Percentiles rank a stretch among this genome's conserved stretches.
These are phyloP conservation scores for Bolinopsis microptera DNA, from an alignment of 37 sponge, comb jelly and placozoan species.

Conservation along the genomic window DNA sequence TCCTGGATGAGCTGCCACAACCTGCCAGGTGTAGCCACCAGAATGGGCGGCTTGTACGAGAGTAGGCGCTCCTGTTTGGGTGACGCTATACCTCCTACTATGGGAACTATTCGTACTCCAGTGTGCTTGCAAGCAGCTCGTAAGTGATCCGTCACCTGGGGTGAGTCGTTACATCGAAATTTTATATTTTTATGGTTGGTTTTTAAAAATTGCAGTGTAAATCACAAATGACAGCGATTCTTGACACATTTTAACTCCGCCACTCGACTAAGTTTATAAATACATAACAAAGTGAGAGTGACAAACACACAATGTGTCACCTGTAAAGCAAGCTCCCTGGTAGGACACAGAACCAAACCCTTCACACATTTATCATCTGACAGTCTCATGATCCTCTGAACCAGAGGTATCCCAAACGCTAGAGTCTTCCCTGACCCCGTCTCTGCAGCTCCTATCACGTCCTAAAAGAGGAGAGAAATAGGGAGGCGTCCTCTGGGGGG, in stretches of 20 bases:
- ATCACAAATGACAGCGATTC: too few species aligned
- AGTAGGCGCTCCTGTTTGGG: slow-evolving; percentile 91
- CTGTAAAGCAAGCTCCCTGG: slow-evolving; percentile 92
- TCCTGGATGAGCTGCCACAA: slow-evolving; percentile 81
- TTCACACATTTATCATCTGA: not conserved
- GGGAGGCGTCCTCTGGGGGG: not conserved
- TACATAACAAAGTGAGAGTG: too few species aligned
- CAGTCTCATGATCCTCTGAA: slow-evolving; percentile 73
- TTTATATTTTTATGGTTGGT: too few species aligned
- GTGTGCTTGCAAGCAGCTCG: slow-evolving; percentile 79
- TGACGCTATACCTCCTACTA: slow-evolving; percentile 92
- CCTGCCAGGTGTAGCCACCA: slow-evolving; percentile 95
- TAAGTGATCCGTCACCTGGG: slow-evolving; percentile 76
- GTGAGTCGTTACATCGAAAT: too few species aligned
- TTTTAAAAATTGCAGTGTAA: too few species aligned
- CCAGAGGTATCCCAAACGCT: slow-evolving; percentile 89
- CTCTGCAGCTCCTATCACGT: slow-evolving; percentile 97
- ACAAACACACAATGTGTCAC: too few species aligned
- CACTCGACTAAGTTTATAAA: too few species aligned
- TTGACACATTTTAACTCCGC: too few species aligned
- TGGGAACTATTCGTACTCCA: slow-evolving; percentile 73
- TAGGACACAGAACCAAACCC: slow-evolving; percentile 87
- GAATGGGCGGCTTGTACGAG: slow-evolving; percentile 75
- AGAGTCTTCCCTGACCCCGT: slow-evolving; percentile 78
- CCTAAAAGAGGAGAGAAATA: slow-evolving; percentile 8